These are phyloP conservation scores for Trichomalopsis sarcophagae DNA, from an alignment of 1,140 invertebrate genomes.

Conservation along the genomic window DNA sequence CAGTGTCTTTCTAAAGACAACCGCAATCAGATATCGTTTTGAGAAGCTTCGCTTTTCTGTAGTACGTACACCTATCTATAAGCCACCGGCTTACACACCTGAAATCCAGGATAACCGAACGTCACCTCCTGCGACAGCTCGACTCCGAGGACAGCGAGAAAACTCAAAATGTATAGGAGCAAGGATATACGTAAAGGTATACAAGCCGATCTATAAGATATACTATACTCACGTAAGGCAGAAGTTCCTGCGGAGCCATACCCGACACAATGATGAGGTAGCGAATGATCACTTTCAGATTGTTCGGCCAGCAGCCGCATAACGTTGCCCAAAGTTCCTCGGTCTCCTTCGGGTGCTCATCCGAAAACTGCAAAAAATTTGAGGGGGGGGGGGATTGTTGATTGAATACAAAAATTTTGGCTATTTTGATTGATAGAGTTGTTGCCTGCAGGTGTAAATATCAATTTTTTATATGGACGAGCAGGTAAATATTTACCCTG, in stretches of 20 bases:
- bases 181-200: too few species aligned
- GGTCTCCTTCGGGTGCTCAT: slow-evolving; percentile 95
- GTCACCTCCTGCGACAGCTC: background rate
- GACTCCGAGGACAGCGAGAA: too few species aligned
- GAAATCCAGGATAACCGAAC: background rate
- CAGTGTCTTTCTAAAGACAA: too few species aligned
- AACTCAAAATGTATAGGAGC: too few species aligned
- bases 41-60: too few species aligned
- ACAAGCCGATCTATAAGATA: too few species aligned
- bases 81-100: background rate
- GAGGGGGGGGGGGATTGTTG: background rate
- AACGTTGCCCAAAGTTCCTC: slow-evolving; percentile 97
- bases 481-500: too few species aligned
- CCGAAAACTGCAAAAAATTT: slow-evolving; percentile 84
- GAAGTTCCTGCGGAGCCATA: slow-evolving; percentile 93
- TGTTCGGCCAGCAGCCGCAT: slow-evolving; percentile 96
- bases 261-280: slow-evolving; percentile 97
- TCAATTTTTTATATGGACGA: too few species aligned
- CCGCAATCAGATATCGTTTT: too few species aligned
- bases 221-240: slow-evolving; percentile 85
- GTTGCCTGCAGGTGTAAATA: too few species aligned
- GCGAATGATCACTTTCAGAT: slow-evolving; percentile 97
- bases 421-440: background rate
- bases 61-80: background rate
- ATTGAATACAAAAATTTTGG: background rate